These are phyloP conservation scores for Hesperophylax magnus DNA, from an alignment of 1,140 invertebrate species.

Conservation along the genomic window DNA sequence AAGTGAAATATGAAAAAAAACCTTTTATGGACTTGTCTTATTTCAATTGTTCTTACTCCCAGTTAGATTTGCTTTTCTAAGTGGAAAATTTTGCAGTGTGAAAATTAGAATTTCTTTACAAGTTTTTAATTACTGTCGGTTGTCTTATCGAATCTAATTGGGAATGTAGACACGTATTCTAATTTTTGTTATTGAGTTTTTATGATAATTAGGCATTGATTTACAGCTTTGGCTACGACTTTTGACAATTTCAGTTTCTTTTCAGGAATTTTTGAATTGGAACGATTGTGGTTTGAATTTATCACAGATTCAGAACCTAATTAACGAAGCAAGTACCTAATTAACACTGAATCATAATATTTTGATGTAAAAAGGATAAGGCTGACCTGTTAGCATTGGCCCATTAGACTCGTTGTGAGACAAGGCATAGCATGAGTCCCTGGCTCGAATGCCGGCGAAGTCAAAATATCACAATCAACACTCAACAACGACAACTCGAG, in stretches of 20 bases:
- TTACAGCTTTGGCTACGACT: too few relatives aligned
- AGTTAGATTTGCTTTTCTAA: not conserved
- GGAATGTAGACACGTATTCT: not conserved
- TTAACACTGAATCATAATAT: not conserved
- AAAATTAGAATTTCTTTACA: not conserved
- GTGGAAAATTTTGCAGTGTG: not conserved
- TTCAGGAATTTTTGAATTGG: too few relatives aligned
- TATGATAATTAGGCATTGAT: too few relatives aligned
- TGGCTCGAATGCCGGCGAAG: slow-evolving; percentile 30
- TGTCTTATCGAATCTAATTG: not conserved
- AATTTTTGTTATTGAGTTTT: not conserved
- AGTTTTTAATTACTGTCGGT: not conserved
- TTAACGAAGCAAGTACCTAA: too few relatives aligned
- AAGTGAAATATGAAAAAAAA: too few relatives aligned
- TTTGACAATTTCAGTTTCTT: too few relatives aligned
- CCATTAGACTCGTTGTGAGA: slow-evolving; percentile 31
- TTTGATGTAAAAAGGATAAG: not conserved
- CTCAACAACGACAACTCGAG: slow-evolving; percentile 28
- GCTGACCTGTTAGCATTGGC: slow-evolving; percentile 56
- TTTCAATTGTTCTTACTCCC: too few relatives aligned
- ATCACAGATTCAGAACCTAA: too few relatives aligned
- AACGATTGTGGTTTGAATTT: too few relatives aligned
- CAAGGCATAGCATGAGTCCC: slow-evolving; percentile 25
- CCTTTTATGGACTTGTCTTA: too few relatives aligned
- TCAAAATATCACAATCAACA: slow-evolving; percentile 36